Base-by-base conservation (phyloP, 1,140 invertebrate genomes). In the Cyphomyrmex costatus region DNA sequence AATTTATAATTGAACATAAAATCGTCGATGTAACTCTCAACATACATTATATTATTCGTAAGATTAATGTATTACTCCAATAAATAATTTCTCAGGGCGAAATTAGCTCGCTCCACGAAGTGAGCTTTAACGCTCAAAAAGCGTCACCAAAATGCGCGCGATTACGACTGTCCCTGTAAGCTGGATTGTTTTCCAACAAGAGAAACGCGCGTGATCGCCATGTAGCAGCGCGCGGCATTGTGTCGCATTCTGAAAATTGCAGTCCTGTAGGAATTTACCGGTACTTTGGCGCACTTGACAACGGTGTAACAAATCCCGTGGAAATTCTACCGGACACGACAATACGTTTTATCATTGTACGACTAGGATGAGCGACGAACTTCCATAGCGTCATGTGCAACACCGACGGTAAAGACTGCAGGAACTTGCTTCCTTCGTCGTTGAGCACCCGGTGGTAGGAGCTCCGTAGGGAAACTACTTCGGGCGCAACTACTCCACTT, bases 401-500 rank as follows among this genome's bases (percentile, higher is more conserved):
- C 56, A 19, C 8, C 27, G 27, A 21, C 16, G 36, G 63, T 56
- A 56, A 70, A 80, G 63, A 70, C 49, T 42, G 16, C 46, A 3
- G 21, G 33, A 30, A 51, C 10, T 42, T 21, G 49, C 36, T 74
- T 71, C 27, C 68, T 77, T 46, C 33, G 33, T 2, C n/a, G 42
- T 53, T 8, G n/a, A 16, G n/a, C 14, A 30, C 56, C 24, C 66
- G 46, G 7, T 12, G 14, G 49, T 56, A 19, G n/a, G 24, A 3
- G 16, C 33, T 60, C 46, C 66, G 46, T 14, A 60, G 53, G 33
- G 73, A 79, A 88, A 82, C 88, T 73, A 88, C 71, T 85, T 89
- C 16, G 61, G 8, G 16, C 46, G 30, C 46, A 90, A 88, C 89
- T 90, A 88, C 80, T 88, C 33, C 88, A 70, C 80, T 89, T 89